A percentile compares a stretch with the other conserved stretches of the same genome.
These are phyloP conservation scores for Drosophila birchii DNA, from an alignment of 2,888 invertebrate genomes.

Conservation along the genomic window DNA sequence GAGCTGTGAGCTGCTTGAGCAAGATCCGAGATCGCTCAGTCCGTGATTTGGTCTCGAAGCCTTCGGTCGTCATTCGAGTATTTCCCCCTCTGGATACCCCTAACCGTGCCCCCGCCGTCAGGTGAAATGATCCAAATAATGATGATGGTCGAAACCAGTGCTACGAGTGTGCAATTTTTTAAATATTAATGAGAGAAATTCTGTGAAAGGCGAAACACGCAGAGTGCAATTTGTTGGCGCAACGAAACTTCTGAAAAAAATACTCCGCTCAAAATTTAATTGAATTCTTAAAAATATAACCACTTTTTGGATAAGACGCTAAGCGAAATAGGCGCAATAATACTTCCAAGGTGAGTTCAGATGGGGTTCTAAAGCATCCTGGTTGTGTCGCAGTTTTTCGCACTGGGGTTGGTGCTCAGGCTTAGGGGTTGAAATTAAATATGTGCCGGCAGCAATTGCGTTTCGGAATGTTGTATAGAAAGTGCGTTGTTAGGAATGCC, in stretches of 20 bases:
- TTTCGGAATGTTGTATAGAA: conserved; percentile 17
- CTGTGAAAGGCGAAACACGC: conserved; percentile 35
- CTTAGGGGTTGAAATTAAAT: conserved; percentile 40
- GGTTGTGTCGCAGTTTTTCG: conserved; percentile 27
- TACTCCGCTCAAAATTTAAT: conserved; percentile 14
- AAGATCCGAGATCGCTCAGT: conserved; percentile 48
- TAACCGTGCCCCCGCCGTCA: conserved; percentile 19
- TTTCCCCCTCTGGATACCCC: background rate
- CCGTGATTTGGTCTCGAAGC: conserved; percentile 71
- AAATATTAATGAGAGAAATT: conserved; percentile 40
- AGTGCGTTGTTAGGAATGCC: conserved; percentile 22
- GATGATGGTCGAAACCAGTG: conserved; percentile 34
- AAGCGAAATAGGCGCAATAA: conserved; percentile 20
- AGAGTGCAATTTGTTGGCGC: conserved; percentile 29
- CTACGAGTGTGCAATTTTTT: conserved; percentile 40
- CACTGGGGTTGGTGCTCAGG: background rate
- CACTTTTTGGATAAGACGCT: conserved; percentile 15
- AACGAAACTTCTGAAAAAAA: conserved; percentile 13
- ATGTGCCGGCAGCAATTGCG: conserved; percentile 16
- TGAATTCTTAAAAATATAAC: conserved; percentile 13
- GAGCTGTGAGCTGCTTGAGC: background rate
- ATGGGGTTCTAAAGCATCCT: conserved; percentile 15
- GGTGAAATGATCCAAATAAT: conserved; percentile 24
- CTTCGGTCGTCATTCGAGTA: conserved; percentile 54
- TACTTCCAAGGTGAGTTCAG: conserved; percentile 53